Evolutionary conservation across 1,140 invertebrate species (phyloP).

Genomic region (Muscidifurax raptorellus): DNA sequence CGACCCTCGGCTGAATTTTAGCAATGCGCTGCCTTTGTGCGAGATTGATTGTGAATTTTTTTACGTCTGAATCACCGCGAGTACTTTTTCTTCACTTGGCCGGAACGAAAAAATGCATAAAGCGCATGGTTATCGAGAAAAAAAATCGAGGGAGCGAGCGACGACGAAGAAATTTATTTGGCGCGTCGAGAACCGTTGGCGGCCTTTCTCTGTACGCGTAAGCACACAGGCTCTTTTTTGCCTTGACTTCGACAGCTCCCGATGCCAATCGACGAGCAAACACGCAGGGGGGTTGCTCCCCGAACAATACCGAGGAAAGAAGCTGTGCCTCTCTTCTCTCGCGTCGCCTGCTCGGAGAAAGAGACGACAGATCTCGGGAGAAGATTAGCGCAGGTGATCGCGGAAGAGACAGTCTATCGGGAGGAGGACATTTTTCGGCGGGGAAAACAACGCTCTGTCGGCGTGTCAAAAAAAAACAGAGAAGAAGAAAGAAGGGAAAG

Average conservation of each 20-base stretch:
- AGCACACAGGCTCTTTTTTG: constrained; percentile 1
- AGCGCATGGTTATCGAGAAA: neutral
- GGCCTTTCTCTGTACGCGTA: neutral
- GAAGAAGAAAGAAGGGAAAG: constrained; percentile 20
- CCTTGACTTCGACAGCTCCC: constrained; percentile 53
- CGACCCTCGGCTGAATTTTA: too few species aligned
- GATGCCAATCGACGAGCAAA: constrained; percentile 57
- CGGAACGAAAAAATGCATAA: neutral
- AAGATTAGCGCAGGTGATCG: constrained; percentile 55
- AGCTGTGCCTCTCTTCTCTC: neutral
- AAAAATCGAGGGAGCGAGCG: neutral
- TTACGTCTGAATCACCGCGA: neutral
- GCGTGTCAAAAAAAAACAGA: constrained; percentile 13
- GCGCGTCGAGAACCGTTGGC: neutral
- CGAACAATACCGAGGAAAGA: constrained; percentile 58
- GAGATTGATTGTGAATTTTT: neutral
- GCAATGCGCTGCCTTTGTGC: neutral
- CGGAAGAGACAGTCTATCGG: constrained; percentile 31
- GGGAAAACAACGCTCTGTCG: constrained; percentile 8
- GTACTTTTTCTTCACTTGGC: neutral
- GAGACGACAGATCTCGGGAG: constrained; percentile 50
- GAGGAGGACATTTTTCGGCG: constrained; percentile 45
- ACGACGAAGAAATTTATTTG: neutral
- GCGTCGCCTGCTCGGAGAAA: neutral
- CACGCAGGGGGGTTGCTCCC: constrained; percentile 6